These are phyloP conservation scores for Cryptophagus acutangulus DNA, from an alignment of 2,888 invertebrate species.

Conservation along the genomic window DNA sequence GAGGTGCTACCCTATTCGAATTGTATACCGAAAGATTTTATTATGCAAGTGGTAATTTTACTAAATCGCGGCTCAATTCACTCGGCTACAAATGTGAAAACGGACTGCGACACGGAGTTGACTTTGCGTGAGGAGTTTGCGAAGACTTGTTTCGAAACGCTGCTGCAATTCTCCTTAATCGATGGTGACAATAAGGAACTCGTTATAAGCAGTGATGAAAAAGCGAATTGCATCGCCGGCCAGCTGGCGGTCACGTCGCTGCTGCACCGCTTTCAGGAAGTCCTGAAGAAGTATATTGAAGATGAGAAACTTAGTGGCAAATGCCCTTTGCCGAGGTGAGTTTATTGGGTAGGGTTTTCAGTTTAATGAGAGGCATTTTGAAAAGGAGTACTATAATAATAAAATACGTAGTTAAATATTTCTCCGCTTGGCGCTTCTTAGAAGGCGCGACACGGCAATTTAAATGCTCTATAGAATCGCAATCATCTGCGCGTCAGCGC, in stretches of 20 bases:
- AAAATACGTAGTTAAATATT: no score
- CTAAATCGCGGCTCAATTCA: constrained; percentile 83
- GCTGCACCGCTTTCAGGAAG: constrained; percentile 88
- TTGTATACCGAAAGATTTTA: constrained; percentile 74
- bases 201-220: constrained; percentile 46
- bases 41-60: constrained; percentile 75
- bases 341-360: no score
- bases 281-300: constrained; percentile 80
- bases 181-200: constrained; percentile 59
- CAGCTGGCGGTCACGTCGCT: constrained; percentile 87
- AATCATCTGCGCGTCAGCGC: no score
- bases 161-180: constrained; percentile 86
- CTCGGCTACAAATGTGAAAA: constrained; percentile 62
- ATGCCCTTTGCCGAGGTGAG: constrained; percentile 76
- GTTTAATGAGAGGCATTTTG: no score
- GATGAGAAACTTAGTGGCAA: constrained; percentile 80
- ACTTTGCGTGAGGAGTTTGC: constrained; percentile 93
- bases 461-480: no score
- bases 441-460: no score
- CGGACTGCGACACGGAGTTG: constrained; percentile 73
- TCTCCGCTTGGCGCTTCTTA: no score
- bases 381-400: no score
- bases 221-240: constrained; percentile 56
- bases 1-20: constrained; percentile 78
- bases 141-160: constrained; percentile 91